Conservation (phyloP, 2,888 invertebrate species). For the Chymomyza caudatula region DNA sequence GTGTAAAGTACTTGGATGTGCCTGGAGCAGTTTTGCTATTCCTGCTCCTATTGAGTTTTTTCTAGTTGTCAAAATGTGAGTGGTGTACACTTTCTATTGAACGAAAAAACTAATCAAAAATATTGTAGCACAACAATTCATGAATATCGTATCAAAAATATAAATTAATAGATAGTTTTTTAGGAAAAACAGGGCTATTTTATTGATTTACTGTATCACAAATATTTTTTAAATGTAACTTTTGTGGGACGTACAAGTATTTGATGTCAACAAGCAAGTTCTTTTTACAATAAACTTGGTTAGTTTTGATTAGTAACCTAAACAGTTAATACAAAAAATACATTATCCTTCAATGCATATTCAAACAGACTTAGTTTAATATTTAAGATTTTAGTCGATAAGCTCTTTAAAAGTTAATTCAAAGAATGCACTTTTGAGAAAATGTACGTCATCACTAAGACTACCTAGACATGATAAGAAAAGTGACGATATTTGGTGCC, state of each 20-base stretch:
- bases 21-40: too few relatives aligned
- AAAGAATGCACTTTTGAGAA: neutral
- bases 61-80: too few relatives aligned
- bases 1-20: too few relatives aligned
- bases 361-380: neutral
- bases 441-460: neutral
- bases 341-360: neutral
- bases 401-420: neutral
- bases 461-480: conserved; percentile 90
- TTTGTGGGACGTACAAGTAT: conserved; percentile 44
- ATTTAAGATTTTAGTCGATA: neutral
- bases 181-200: conserved; percentile 55
- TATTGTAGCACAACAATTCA: conserved; percentile 19
- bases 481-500: conserved; percentile 91
- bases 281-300: neutral
- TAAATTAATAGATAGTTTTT: conserved; percentile 26
- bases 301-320: neutral
- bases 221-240: conserved; percentile 61
- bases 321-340: neutral
- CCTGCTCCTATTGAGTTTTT: too few relatives aligned
- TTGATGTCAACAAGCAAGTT: conserved; percentile 13
- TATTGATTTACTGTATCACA: conserved; percentile 70
- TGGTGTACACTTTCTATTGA: neutral
- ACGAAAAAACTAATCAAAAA: neutral
- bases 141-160: conserved; percentile 73